A percentile compares a stretch with the other conserved stretches of the same genome.
phyloP scores from a whole-genome alignment of 2,888 invertebrate species.

The Pseudolycoriella hygida region DNA sequence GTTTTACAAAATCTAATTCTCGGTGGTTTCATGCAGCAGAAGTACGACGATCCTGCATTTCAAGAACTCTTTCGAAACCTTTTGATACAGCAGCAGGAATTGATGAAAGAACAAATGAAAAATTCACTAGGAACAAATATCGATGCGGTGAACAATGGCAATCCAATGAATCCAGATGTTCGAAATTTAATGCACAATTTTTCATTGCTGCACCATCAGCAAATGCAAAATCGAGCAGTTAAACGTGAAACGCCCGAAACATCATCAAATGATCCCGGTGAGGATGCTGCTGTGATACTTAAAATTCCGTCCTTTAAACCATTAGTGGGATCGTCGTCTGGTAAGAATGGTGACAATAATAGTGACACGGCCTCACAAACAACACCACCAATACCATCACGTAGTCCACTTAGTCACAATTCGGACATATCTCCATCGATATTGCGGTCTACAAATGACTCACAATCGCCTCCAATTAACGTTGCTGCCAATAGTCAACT shows the following conservation, averaged over 20 bases:
- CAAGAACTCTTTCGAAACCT: constrained; percentile 22
- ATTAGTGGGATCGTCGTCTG: constrained; percentile 22
- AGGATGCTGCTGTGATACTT: constrained; percentile 58
- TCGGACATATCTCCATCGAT: constrained; percentile 32
- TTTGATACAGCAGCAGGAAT: constrained; percentile 15
- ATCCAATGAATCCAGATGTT: constrained; percentile 16
- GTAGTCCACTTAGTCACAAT: constrained; percentile 17
- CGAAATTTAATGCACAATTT: constrained; percentile 18
- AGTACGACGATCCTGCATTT: constrained; percentile 19
- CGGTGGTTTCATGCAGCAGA: constrained; percentile 13
- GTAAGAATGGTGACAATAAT: constrained; percentile 32
- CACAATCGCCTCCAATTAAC: constrained; percentile 34
- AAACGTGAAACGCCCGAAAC: constrained; percentile 32
- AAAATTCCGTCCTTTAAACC: constrained; percentile 89
- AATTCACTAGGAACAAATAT: constrained; percentile 11
- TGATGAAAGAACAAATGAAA: constrained; percentile 11
- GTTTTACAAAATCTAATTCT: constrained; percentile 23
- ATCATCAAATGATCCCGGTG: constrained; percentile 23
- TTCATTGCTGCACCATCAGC: constrained; percentile 18
- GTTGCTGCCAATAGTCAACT: constrained; percentile 35
- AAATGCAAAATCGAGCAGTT: constrained; percentile 23
- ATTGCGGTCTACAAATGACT: constrained; percentile 28
- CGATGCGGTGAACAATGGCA: constrained; percentile 16
- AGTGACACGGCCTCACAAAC: constrained; percentile 21
- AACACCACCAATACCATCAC: constrained; percentile 11